Evolutionary conservation across 2,113 vertebrate species (phyloP), one percentile per base, ranked within the genome.

Genomic region (Petrocephalus zakoni): DNA sequence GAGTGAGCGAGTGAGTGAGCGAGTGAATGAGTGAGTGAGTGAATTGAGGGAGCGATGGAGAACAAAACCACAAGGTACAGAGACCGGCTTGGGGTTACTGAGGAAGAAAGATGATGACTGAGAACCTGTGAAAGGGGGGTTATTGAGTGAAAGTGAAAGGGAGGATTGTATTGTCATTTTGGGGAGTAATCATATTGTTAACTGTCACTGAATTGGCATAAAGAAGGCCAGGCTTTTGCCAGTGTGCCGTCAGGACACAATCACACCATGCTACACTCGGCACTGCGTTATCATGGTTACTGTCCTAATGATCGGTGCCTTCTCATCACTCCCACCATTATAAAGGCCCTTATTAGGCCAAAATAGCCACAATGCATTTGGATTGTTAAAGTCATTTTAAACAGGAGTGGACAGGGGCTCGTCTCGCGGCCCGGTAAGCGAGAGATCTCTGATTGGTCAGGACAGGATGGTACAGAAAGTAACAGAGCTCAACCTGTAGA

Each of bases 31-130:
- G 56, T 58, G 56, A 58, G 53, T 55, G 53, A 75, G 29, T 75
- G 64, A 72, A n/a, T 72, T 8, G 72, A 87, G 68, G 83, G 87
- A 90, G 89, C 25, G 29, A 34, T 68, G 86, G 64, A 51, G 53
- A 29, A 51, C 72, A 78, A 78, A 88, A 85, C 56, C 85, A 64
- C 42, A 88, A 53, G 83, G 81, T 87, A 42, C 34, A 78, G 72
- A 78, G 92, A 92, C 91, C 90, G 89, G 88, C 90, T 93, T 89
- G 93, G 92, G 90, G 89, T 55, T 42, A 61, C 56, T 88, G 87
- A 88, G 90, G 55, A 89, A 89, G 81, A 88, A 37, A 68, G 78
- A 46, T 84, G 87, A 87, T 90, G 51, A 47, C 47, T 87, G 6
- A 56, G 88, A 68, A 37, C 51, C 46, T 53, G 46, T 52, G 19